Evolutionary conservation across 2,888 invertebrate genomes (phyloP).

Genomic region (Cheilosia impressa): DNA sequence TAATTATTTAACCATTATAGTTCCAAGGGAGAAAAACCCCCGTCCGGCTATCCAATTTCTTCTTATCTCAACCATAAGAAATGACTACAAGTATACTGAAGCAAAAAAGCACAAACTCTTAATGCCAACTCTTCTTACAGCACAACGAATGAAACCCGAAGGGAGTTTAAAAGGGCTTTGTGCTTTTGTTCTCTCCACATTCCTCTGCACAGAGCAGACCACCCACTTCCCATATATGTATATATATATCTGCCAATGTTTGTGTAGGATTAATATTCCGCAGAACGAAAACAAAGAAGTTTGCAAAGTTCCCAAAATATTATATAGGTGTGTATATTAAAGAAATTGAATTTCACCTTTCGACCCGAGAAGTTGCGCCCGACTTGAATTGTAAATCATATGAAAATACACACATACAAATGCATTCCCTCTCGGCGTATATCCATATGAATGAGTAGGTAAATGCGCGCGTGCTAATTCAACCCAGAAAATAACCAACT

Average conservation of each 20-base stretch:
- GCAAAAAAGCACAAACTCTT: slow-evolving; percentile 30
- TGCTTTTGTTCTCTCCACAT: slow-evolving; percentile 22
- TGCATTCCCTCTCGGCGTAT: background rate
- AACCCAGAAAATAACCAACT: slow-evolving; percentile 20
- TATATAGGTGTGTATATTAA: slow-evolving; percentile 11
- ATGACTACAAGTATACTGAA: slow-evolving; percentile 13
- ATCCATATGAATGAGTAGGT: slow-evolving; percentile 12
- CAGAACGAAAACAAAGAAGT: slow-evolving; percentile 41
- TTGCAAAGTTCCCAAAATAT: slow-evolving; percentile 37
- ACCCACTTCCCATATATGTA: background rate
- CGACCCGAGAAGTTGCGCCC: slow-evolving; percentile 28
- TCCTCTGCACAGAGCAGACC: background rate
- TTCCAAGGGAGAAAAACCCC: slow-evolving; percentile 8
- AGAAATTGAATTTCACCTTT: slow-evolving; percentile 27
- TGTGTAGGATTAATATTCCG: slow-evolving; percentile 34
- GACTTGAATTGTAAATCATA: slow-evolving; percentile 38
- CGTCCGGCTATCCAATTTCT: slow-evolving; percentile 12
- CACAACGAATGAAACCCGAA: slow-evolving; percentile 12
- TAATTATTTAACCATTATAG: slow-evolving; percentile 32
- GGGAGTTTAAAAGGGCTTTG: slow-evolving; percentile 35
- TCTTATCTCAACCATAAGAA: slow-evolving; percentile 26
- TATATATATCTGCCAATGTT: background rate
- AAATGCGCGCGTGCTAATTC: slow-evolving; percentile 32
- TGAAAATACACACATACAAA: slow-evolving; percentile 3
- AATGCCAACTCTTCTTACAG: background rate